Base-by-base conservation (phyloP, 1,140 invertebrate genomes). In the Acromyrmex charruanus region DNA sequence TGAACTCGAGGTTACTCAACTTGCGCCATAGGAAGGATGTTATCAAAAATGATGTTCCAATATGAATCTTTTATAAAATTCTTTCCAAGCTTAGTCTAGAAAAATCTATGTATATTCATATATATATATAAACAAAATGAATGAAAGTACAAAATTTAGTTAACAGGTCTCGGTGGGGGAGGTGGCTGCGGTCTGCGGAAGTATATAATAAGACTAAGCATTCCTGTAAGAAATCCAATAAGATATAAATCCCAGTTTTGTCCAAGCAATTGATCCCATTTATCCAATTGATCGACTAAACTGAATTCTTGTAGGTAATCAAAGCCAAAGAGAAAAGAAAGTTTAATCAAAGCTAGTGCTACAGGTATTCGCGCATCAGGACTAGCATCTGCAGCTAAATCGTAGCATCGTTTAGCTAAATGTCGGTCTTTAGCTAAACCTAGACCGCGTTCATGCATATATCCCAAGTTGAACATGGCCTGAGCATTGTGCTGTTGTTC, bases 401-500 rank as follows among this genome's bases (percentile, higher is more conserved):
- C 99, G 95, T 99, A 99, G 94, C 98, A 99, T 65, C 99, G 96
- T 94, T 98, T 98, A 3, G 98, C 98, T 51, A 98, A 94, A 95
- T 98, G 97, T 90, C 97, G 96, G 94, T 98, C 98, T 86, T 96
- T 96, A 5, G 96, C 96, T 5, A 95, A 96, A 6, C 99, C 99
- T 25, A 99, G 96, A 0, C 99, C 99, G 92, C 98, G 98, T 95
- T 99, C 99, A 95, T 99, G 99, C 99, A 99, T 99, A 94, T 99
- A 99, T 3, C 98, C 99, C 65, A 99, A 96, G 96, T 99, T 99
- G 93, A 99, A 99, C 97, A 99, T 99, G 7, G 99, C 99, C 94
- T 99, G 99, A 0, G 99, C 98, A 95, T 99, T 99, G 92, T 98
- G 97, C 90, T 99, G 98, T 89, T 99, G 98, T 84, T 99, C 99